Percentiles rank a stretch among this genome's conserved stretches.
These are phyloP conservation scores for Clarias gariepinus DNA, from an alignment of 2,113 vertebrate species.

Conservation along the genomic window DNA sequence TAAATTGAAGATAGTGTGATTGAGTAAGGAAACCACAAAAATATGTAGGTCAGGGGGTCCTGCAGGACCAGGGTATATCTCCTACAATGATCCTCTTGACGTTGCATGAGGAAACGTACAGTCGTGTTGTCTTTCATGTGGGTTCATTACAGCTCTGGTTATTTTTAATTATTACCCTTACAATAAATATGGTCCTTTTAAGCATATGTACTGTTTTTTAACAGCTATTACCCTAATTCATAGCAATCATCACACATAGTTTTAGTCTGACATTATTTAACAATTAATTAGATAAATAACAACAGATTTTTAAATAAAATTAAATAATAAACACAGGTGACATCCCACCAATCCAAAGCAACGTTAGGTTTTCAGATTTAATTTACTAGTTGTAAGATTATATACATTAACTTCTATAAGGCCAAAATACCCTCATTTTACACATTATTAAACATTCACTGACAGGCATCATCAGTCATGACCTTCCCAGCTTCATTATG, in stretches of 20 bases:
- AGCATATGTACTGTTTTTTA: not conserved
- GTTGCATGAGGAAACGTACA: not conserved
- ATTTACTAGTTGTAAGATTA: slow-evolving; percentile 1
- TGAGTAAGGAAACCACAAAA: no score
- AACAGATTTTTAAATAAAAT: not conserved
- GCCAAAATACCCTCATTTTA: not conserved
- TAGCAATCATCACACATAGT: not conserved
- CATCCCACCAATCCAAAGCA: not conserved
- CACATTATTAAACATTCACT: not conserved
- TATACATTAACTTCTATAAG: not conserved
- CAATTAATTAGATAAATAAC: not conserved
- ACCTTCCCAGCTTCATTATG: not conserved
- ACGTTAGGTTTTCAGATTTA: not conserved
- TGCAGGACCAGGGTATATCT: no score
- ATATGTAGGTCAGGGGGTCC: no score
- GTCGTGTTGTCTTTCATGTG: not conserved
- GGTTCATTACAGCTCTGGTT: not conserved
- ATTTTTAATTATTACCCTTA: not conserved
- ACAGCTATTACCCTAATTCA: not conserved
- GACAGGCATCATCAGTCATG: not conserved
- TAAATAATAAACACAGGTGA: not conserved
- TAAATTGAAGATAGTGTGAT: no score
- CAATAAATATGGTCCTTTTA: not conserved
- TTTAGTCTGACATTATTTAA: not conserved
- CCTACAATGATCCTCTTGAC: not conserved